A percentile compares a stretch with the other conserved stretches of the same genome.
These are phyloP conservation scores for Astreopora myriophthalma DNA, from an alignment of 64 coral and sea anemone species.

Conservation along the genomic window DNA sequence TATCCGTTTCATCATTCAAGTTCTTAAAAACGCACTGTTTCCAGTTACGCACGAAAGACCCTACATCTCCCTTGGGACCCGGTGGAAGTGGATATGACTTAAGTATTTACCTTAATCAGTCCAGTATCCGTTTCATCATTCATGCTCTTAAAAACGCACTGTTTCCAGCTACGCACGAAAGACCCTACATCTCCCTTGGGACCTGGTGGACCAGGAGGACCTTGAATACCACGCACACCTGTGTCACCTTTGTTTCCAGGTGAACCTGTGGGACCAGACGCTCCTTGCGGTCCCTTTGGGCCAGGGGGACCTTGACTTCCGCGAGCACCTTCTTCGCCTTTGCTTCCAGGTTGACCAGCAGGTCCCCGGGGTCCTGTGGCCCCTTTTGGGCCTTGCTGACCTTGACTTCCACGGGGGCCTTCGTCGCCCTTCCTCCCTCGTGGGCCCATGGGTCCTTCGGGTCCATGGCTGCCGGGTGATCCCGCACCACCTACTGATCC, in stretches of 20 bases:
- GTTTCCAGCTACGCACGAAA: background rate
- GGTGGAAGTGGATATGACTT: too few relatives aligned
- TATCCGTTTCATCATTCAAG: background rate
- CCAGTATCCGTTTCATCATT: background rate
- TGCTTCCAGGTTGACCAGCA: too few relatives aligned
- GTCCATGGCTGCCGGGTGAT: background rate
- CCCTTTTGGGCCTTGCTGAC: background rate
- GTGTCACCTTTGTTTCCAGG: background rate
- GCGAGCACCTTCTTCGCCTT: background rate
- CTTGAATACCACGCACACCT: background rate
- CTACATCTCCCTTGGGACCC: background rate
- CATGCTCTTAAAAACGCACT: background rate
- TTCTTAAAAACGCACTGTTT: background rate
- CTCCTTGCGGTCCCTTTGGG: background rate
- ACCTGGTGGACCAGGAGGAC: background rate
- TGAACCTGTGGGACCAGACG: background rate
- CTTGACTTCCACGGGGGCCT: background rate
- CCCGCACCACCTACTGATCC: background rate
- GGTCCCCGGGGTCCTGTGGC: background rate
- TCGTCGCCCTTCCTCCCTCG: background rate
- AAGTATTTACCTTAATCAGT: background rate
- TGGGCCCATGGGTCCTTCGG: background rate
- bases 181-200: background rate
- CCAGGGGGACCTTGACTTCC: background rate
- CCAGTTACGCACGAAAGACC: background rate